These are phyloP conservation scores for Araneus ventricosus DNA, from an alignment of 1,140 invertebrate species.

Conservation along the genomic window DNA sequence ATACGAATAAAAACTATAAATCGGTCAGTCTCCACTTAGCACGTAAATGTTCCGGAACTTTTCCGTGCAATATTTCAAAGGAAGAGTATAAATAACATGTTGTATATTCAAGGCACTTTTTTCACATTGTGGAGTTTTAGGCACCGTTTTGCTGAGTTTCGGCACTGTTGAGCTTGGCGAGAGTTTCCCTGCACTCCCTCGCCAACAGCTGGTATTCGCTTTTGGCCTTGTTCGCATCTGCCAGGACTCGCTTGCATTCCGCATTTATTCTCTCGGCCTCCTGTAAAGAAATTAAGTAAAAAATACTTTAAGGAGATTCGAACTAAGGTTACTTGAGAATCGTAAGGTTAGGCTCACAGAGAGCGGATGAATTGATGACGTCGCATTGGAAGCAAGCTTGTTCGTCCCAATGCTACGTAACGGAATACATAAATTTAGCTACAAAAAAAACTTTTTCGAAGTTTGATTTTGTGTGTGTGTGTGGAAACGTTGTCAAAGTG, in stretches of 20 bases:
- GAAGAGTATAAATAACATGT: too few relatives aligned
- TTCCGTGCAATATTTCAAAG: too few relatives aligned
- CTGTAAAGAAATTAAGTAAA: conserved; percentile 24
- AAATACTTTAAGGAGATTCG: background rate
- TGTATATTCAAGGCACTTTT: background rate
- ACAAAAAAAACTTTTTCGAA: too few relatives aligned
- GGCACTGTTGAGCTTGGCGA: conserved; percentile 24
- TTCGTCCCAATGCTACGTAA: too few relatives aligned
- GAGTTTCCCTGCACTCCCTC: conserved; percentile 42
- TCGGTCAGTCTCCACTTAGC: background rate
- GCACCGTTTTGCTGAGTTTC: conserved; percentile 34
- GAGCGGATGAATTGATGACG: too few relatives aligned
- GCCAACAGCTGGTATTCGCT: conserved; percentile 41
- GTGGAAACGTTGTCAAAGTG: too few relatives aligned
- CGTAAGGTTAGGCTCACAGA: too few relatives aligned
- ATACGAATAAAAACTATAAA: background rate
- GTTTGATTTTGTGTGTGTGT: too few relatives aligned
- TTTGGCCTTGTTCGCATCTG: conserved; percentile 37
- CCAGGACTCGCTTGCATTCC: conserved; percentile 54
- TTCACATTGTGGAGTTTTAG: background rate
- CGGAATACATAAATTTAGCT: too few relatives aligned
- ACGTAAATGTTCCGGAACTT: background rate
- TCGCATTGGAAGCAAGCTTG: too few relatives aligned
- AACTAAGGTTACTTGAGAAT: background rate
- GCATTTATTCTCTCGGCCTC: conserved; percentile 58